Percentiles rank a stretch among this genome's conserved stretches.
phyloP scores from a whole-genome alignment of 2,113 vertebrate species.

The Ibidorhyncha struthersii region DNA sequence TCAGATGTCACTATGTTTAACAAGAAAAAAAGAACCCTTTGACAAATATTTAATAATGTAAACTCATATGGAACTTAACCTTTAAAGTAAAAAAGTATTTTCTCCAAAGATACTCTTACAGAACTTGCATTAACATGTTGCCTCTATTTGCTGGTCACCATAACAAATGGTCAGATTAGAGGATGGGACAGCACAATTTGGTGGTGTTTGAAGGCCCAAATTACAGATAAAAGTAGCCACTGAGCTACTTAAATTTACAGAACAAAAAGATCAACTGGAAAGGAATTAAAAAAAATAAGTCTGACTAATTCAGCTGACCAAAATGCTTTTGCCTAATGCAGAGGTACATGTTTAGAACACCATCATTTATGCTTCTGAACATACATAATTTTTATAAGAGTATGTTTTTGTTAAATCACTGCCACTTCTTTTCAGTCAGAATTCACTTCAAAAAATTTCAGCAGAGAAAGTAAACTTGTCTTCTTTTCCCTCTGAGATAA shows the following conservation, averaged over 20 bases:
- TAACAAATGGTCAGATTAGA: slow-evolving; percentile 20
- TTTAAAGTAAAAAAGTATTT: not conserved
- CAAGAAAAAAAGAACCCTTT: not conserved
- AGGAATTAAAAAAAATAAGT: slow-evolving; percentile 43
- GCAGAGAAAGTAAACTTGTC: slow-evolving; percentile 69
- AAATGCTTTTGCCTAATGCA: slow-evolving; percentile 57
- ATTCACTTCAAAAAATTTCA: slow-evolving; percentile 60
- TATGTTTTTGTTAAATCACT: slow-evolving; percentile 74
- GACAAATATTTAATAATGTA: not conserved
- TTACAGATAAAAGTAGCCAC: slow-evolving; percentile 33
- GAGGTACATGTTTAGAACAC: slow-evolving; percentile 58
- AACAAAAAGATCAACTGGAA: slow-evolving; percentile 55
- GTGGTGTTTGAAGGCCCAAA: slow-evolving; percentile 45
- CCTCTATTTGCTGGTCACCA: not conserved
- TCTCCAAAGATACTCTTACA: not conserved
- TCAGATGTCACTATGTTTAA: not conserved
- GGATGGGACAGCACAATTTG: not conserved
- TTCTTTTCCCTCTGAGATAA: slow-evolving; percentile 54
- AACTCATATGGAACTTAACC: not conserved
- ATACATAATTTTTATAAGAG: slow-evolving; percentile 71
- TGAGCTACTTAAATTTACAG: slow-evolving; percentile 49
- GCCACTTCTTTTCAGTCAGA: slow-evolving; percentile 48
- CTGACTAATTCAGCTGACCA: slow-evolving; percentile 65
- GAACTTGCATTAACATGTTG: slow-evolving; percentile 43
- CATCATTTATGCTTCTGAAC: slow-evolving; percentile 67